These are phyloP conservation scores for Psittacula echo DNA, from an alignment of 2,797 vertebrate species.

Conservation along the genomic window DNA sequence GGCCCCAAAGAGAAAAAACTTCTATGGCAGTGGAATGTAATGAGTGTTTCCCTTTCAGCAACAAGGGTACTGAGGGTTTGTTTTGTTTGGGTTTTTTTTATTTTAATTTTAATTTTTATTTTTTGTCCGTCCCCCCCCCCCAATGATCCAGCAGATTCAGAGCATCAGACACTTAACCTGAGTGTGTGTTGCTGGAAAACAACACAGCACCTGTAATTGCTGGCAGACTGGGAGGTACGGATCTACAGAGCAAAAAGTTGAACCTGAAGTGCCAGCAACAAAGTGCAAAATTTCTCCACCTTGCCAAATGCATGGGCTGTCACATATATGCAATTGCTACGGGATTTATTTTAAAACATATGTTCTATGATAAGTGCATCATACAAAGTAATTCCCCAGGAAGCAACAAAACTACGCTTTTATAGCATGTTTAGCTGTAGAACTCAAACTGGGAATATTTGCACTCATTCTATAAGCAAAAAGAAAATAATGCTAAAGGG, in stretches of 20 bases:
- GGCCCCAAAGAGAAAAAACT: background rate
- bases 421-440: background rate
- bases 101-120: background rate
- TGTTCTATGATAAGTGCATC: background rate
- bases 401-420: background rate
- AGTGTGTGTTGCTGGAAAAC: background rate
- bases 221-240: background rate
- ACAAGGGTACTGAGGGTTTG: fast-evolving
- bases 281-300: background rate
- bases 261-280: background rate
- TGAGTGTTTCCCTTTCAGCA: background rate
- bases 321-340: background rate
- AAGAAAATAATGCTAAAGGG: background rate
- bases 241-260: background rate
- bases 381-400: background rate
- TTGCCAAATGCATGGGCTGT: background rate
- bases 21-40: background rate
- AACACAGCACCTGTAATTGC: background rate
- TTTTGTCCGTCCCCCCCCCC: background rate
- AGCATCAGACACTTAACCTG: background rate
- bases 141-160: background rate
- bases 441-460: background rate
- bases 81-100: background rate
- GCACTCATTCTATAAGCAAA: background rate
- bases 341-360: background rate